phyloP scores from a whole-genome alignment of 2,888 invertebrate species.

The Lampropteryx suffumata region DNA sequence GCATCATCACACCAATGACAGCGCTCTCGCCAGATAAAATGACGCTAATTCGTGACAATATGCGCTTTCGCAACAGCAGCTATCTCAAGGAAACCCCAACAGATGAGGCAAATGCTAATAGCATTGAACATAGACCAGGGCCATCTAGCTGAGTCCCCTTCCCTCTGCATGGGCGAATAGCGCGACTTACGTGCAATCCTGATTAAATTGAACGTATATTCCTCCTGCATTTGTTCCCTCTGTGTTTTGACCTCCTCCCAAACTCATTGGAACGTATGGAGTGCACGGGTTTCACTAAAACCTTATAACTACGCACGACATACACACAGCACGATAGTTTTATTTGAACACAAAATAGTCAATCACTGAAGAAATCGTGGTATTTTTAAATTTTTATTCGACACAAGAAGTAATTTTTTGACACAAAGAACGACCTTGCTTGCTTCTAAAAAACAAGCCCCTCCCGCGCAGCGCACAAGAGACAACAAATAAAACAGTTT shows the following conservation, averaged over 20 bases:
- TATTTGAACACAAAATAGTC: conserved; percentile 64
- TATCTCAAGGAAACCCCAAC: conserved; percentile 22
- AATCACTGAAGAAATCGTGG: conserved; percentile 54
- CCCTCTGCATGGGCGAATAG: conserved; percentile 8
- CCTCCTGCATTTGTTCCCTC: conserved; percentile 91
- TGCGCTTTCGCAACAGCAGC: conserved; percentile 46
- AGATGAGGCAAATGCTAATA: conserved; percentile 1
- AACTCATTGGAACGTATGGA: conserved; percentile 90
- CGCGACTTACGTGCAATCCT: conserved; percentile 96
- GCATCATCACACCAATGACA: conserved; percentile 63
- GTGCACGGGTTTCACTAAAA: conserved; percentile 59
- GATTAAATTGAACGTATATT: conserved; percentile 98
- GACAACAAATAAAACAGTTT: conserved; percentile 15
- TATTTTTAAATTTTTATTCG: conserved; percentile 67
- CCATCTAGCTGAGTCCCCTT: too few relatives aligned
- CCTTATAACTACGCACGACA: conserved; percentile 60
- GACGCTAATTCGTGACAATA: conserved; percentile 50
- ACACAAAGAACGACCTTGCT: conserved; percentile 87
- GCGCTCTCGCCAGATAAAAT: conserved; percentile 40
- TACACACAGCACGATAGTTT: conserved; percentile 61
- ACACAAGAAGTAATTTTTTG: conserved; percentile 76
- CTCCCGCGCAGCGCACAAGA: conserved; percentile 54
- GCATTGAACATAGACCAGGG: not conserved
- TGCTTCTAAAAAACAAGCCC: conserved; percentile 78
- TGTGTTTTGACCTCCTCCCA: conserved; percentile 87